Evolutionary conservation across 2,888 invertebrate species (phyloP).

Genomic region (Cistogaster globosa): DNA sequence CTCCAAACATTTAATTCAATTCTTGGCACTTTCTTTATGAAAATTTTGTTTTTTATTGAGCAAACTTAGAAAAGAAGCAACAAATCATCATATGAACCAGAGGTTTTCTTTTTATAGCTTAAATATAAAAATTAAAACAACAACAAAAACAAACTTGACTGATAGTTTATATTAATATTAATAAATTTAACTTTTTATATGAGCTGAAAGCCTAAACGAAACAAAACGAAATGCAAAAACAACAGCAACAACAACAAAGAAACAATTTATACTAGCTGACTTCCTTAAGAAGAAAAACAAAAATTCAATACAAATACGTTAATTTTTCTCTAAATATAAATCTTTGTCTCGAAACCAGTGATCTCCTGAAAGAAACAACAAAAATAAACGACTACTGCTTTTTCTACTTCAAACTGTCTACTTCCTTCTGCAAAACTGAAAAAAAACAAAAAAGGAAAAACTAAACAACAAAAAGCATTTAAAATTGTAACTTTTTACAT

Average conservation of each 20-base stretch:
- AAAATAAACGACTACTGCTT: conserved; percentile 33
- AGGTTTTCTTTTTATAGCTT: conserved; percentile 64
- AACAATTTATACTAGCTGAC: conserved; percentile 46
- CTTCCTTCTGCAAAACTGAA: conserved; percentile 55
- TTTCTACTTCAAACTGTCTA: conserved; percentile 58
- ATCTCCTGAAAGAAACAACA: conserved; percentile 57
- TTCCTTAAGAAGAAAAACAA: conserved; percentile 42
- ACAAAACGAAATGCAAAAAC: conserved; percentile 34
- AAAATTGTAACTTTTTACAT: conserved; percentile 59
- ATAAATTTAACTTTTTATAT: conserved; percentile 65
- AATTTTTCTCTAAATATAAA: conserved; percentile 1
- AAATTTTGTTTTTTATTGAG: conserved; percentile 28
- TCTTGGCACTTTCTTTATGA: conserved; percentile 55
- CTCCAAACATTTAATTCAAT: conserved; percentile 56
- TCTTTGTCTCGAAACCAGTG: conserved; percentile 62
- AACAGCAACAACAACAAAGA: conserved; percentile 31
- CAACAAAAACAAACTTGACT: conserved; percentile 73
- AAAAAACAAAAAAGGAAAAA: background rate
- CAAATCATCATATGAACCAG: conserved; percentile 60
- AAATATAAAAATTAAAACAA: conserved; percentile 49
- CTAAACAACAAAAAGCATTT: conserved; percentile 56
- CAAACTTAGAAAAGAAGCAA: conserved; percentile 8
- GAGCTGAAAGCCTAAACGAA: conserved; percentile 58
- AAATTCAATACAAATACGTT: conserved; percentile 4
- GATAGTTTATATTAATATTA: conserved; percentile 74